These are phyloP conservation scores for Liodrosophila aerea DNA, from an alignment of 2,888 invertebrate species.

Conservation along the genomic window DNA sequence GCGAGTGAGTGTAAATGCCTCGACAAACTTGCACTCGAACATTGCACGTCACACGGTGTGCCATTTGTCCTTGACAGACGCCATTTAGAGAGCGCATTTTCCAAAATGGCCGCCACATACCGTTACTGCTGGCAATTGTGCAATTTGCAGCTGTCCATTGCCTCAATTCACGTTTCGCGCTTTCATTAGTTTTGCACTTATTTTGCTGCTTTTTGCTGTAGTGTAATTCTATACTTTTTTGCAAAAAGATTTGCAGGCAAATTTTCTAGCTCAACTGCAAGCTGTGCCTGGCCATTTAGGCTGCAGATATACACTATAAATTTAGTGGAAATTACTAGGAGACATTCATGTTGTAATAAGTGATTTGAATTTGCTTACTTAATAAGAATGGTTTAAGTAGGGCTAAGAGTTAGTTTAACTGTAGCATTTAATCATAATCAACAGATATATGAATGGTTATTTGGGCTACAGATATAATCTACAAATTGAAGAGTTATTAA, in stretches of 20 bases:
- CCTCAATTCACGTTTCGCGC: slow-evolving; percentile 38
- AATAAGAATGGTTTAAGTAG: no score
- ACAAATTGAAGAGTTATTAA: no score
- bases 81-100: slow-evolving; percentile 58
- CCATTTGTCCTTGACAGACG: slow-evolving; percentile 10
- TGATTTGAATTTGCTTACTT: no score
- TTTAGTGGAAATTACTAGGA: no score
- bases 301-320: no score
- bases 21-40: slow-evolving; percentile 54
- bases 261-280: slow-evolving; percentile 1
- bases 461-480: no score
- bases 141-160: slow-evolving; percentile 72
- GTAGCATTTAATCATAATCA: no score
- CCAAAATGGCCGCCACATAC: slow-evolving; percentile 60
- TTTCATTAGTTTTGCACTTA: slow-evolving; percentile 46
- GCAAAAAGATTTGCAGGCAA: slow-evolving; percentile 48
- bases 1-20: slow-evolving; percentile 50
- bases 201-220: no score
- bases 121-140: slow-evolving; percentile 57
- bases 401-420: no score
- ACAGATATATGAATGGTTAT: no score
- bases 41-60: slow-evolving; percentile 30
- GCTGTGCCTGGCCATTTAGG: no score
- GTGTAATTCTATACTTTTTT: neutral
- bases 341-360: no score